Evolutionary conservation across 1,140 invertebrate genomes (phyloP).

Genomic region (Planococcus citri): DNA sequence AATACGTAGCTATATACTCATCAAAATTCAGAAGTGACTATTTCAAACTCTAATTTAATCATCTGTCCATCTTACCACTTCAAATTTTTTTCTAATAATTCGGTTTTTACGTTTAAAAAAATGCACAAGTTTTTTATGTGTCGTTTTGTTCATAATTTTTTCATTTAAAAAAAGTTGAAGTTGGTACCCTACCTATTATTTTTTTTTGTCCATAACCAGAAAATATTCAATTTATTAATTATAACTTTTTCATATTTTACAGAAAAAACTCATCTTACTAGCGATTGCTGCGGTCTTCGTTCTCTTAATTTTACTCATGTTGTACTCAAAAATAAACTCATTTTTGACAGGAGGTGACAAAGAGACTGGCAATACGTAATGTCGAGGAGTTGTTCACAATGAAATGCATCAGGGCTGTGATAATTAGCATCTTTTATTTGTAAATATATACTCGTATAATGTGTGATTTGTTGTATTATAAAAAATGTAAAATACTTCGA

Average conservation of each 20-base stretch:
- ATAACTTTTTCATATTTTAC: constrained; percentile 1
- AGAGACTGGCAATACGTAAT: neutral
- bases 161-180: too few relatives aligned
- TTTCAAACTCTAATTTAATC: too few relatives aligned
- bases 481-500: neutral
- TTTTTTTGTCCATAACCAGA: too few relatives aligned
- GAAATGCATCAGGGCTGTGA: constrained; percentile 31
- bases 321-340: constrained; percentile 17
- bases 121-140: too few relatives aligned
- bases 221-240: too few relatives aligned
- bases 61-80: too few relatives aligned
- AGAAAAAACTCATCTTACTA: constrained; percentile 21
- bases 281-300: constrained; percentile 6
- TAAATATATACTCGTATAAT: constrained; percentile 33
- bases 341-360: neutral
- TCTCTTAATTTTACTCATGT: constrained; percentile 14
- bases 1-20: too few relatives aligned
- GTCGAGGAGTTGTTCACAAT: constrained; percentile 14
- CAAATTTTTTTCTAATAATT: too few relatives aligned
- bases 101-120: too few relatives aligned
- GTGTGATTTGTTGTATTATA: neutral
- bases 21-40: too few relatives aligned
- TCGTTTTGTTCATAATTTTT: too few relatives aligned
- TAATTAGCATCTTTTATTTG: constrained; percentile 46
- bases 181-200: too few relatives aligned